Evolutionary conservation across 2,797 vertebrate species (phyloP).

Genomic region (Peromyscus attwateri): DNA sequence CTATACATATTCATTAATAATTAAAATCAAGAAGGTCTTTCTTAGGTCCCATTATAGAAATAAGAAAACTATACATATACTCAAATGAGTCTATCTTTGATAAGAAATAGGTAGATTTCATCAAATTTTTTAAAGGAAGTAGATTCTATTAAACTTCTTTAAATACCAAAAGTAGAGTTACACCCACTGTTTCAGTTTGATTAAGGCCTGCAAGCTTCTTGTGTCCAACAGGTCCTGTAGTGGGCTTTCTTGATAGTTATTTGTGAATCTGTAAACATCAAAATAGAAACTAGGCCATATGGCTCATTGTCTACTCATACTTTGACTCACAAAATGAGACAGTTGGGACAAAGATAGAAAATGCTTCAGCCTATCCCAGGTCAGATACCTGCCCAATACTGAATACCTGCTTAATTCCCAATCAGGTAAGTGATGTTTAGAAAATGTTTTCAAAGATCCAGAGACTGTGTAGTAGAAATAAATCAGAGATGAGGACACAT

Average conservation of each 20-base stretch:
- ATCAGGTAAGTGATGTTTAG: neutral
- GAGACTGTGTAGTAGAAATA: neutral
- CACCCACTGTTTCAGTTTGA: neutral
- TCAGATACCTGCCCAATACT: neutral
- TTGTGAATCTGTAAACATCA: neutral
- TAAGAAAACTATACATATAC: neutral
- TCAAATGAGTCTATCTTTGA: neutral
- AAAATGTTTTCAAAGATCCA: neutral
- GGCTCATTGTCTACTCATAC: neutral
- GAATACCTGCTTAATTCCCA: neutral
- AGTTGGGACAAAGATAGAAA: conserved; percentile 1
- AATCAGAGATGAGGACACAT: neutral
- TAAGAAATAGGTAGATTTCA: neutral
- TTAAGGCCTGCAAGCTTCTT: neutral
- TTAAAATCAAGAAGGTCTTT: conserved; percentile 38
- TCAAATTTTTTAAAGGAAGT: neutral
- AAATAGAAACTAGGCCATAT: neutral
- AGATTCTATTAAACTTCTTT: neutral
- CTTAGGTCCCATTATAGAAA: neutral
- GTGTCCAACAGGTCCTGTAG: neutral
- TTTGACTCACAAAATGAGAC: neutral
- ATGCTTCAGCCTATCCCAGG: neutral
- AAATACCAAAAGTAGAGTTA: neutral
- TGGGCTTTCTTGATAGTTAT: neutral
- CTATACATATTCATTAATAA: neutral